These are phyloP conservation scores for Podarcis lilfordi DNA, from an alignment of 2,797 vertebrate species.

Conservation along the genomic window DNA sequence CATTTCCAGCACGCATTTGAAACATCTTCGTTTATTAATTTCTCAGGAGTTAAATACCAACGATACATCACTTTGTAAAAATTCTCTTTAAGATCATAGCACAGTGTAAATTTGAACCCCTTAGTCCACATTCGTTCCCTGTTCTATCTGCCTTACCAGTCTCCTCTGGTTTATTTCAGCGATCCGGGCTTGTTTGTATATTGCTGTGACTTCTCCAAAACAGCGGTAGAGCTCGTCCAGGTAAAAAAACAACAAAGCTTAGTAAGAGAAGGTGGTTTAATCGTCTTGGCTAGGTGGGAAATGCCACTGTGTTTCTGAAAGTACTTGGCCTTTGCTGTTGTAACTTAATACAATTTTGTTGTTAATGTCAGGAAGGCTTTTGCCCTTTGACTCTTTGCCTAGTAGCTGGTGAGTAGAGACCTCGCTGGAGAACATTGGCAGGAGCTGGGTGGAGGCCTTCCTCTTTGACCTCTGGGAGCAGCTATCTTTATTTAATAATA, in stretches of 20 bases:
- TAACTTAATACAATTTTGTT: neutral
- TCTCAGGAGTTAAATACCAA: no score
- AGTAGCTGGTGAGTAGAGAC: neutral
- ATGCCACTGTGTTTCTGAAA: neutral
- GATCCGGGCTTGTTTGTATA: slow-evolving; percentile 93
- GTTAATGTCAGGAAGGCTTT: neutral
- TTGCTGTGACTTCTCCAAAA: slow-evolving; percentile 94
- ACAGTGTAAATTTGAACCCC: no score
- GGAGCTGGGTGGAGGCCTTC: neutral
- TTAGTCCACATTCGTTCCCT: no score
- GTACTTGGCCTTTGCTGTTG: neutral
- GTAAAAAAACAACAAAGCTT: slow-evolving; percentile 76
- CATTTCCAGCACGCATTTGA: no score
- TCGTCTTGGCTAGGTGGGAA: neutral
- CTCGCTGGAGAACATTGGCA: neutral
- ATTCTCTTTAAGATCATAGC: no score
- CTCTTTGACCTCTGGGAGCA: neutral
- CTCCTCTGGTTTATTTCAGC: slow-evolving; percentile 78
- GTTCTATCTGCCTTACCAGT: neutral
- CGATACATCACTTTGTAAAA: no score
- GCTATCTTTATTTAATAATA: neutral
- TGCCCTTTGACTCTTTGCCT: neutral
- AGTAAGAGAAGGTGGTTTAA: neutral
- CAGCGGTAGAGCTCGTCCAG: slow-evolving; percentile 93
- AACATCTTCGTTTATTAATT: no score